A percentile compares a stretch with the other conserved stretches of the same genome.
Evolutionary conservation across 2,113 vertebrate species (phyloP).

Genomic region (Neotoma lepida): DNA sequence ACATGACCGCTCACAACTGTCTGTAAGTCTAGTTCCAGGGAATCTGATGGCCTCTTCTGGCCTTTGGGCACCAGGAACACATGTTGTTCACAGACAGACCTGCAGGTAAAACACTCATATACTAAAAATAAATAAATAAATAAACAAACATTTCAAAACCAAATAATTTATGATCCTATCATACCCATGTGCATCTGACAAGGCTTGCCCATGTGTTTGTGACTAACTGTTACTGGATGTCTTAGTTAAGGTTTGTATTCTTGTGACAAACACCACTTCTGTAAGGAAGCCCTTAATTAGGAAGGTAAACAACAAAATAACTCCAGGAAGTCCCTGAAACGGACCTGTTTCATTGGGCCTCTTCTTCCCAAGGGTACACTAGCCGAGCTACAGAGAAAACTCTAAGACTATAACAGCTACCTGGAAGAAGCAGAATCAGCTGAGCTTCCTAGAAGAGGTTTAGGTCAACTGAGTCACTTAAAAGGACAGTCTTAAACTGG

Average conservation of each 20-base stretch:
- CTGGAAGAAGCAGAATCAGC: background rate
- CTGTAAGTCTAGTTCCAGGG: background rate
- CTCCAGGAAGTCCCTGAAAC: background rate
- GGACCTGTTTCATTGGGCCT: background rate
- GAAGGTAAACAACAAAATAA: background rate
- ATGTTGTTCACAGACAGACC: background rate
- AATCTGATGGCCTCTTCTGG: background rate
- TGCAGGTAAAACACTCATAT: background rate
- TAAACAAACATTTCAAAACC: background rate
- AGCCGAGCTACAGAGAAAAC: background rate
- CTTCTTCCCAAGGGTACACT: background rate
- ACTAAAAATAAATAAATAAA: background rate
- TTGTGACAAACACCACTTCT: background rate
- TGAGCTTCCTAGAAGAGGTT: background rate
- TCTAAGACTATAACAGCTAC: background rate
- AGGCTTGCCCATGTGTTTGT: background rate
- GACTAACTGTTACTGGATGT: background rate
- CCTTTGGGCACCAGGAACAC: background rate
- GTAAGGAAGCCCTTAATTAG: background rate
- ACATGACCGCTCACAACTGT: background rate
- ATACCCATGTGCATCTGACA: background rate
- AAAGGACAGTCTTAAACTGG: background rate
- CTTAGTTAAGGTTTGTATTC: background rate
- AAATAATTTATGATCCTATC: background rate
- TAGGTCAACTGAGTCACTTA: background rate